Conservation (phyloP, 2,113 vertebrate species). For the Saccopteryx bilineata region DNA sequence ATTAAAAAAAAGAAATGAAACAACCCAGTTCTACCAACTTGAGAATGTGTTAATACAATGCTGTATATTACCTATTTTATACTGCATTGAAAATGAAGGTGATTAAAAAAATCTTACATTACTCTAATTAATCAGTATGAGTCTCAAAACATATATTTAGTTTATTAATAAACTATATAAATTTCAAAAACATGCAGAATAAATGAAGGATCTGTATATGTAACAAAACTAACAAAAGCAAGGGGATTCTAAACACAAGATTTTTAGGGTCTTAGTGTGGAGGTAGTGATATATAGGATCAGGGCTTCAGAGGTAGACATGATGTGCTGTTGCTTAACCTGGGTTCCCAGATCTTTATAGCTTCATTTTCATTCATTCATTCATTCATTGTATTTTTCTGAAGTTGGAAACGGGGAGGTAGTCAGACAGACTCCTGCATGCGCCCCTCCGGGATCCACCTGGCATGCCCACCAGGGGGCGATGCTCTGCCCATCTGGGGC, state of each 20-base stretch:
- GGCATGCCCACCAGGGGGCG: too few species aligned
- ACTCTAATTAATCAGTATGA: background rate
- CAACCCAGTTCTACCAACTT: background rate
- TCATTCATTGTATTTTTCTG: too few species aligned
- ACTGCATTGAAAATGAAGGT: background rate
- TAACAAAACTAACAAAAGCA: background rate
- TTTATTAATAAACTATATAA: background rate
- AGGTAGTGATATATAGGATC: background rate
- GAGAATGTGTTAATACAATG: background rate
- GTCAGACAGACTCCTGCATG: too few species aligned
- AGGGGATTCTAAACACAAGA: background rate
- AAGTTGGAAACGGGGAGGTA: too few species aligned
- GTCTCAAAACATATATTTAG: background rate
- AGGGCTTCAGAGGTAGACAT: background rate
- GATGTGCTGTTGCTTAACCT: background rate
- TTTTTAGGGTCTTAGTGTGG: background rate
- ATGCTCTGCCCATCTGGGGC: too few species aligned
- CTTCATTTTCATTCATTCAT: background rate
- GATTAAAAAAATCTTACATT: background rate
- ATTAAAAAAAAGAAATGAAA: background rate
- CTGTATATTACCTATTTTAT: background rate
- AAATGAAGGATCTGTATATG: background rate
- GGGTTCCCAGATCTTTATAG: background rate
- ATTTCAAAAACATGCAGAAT: background rate
- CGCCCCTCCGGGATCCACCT: too few species aligned